These are phyloP conservation scores for Garra rufa DNA, from an alignment of 2,113 vertebrate genomes.

Conservation along the genomic window DNA sequence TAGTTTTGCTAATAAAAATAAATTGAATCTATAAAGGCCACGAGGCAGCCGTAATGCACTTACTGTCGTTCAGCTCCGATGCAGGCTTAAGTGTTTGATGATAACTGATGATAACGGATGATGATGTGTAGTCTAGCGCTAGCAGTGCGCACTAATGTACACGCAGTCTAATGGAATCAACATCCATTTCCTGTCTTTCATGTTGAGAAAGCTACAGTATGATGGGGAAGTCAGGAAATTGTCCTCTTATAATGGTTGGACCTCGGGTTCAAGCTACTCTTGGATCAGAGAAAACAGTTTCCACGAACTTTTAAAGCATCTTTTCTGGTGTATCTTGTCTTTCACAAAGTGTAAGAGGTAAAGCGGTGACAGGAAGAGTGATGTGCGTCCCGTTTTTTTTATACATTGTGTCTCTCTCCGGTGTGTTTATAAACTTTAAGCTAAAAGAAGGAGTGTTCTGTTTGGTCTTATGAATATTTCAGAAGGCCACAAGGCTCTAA, in stretches of 20 bases:
- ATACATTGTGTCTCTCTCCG: neutral
- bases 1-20: neutral
- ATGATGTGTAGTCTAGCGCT: neutral
- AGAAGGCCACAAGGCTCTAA: constrained; percentile 49
- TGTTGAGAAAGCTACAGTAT: neutral
- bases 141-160: neutral
- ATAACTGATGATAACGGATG: neutral
- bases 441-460: constrained; percentile 50
- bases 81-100: constrained; percentile 10
- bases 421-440: constrained; percentile 33
- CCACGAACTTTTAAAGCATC: neutral
- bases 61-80: neutral
- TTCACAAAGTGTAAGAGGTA: neutral
- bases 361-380: neutral
- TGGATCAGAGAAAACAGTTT: neutral
- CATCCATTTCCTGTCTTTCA: neutral
- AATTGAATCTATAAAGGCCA: neutral
- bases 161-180: constrained; percentile 10
- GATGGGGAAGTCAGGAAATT: neutral
- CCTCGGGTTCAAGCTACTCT: neutral
- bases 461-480: constrained; percentile 56
- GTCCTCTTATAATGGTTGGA: neutral
- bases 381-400: neutral
- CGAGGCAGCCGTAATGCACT: neutral
- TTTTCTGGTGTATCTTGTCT: neutral